Evolutionary conservation across 2,797 vertebrate species (phyloP).

Genomic region (Rhinichthys osculus): DNA sequence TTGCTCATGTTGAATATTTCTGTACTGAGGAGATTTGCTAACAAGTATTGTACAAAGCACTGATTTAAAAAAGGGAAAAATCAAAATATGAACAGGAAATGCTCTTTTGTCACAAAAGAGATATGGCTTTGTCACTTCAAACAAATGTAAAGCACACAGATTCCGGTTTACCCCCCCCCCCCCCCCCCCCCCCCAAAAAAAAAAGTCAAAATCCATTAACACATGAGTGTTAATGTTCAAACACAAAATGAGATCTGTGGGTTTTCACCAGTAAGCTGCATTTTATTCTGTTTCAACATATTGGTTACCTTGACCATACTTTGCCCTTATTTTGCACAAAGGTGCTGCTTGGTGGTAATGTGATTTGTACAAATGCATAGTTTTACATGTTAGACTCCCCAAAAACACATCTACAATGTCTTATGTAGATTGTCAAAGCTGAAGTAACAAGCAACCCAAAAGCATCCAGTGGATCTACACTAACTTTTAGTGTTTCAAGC

Average conservation of each 20-base stretch:
- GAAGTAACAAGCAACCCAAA: conserved; percentile 1
- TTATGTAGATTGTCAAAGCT: neutral
- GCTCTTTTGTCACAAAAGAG: conserved; percentile 82
- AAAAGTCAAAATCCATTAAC: conserved; percentile 49
- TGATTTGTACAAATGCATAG: conserved; percentile 65
- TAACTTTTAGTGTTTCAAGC: neutral
- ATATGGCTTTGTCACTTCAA: conserved; percentile 91
- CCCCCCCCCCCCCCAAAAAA: rapidly evolving
- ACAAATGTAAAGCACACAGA: conserved; percentile 63
- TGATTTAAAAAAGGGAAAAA: conserved; percentile 79
- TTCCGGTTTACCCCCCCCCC: neutral
- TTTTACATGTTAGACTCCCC: conserved; percentile 42
- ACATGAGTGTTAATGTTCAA: conserved; percentile 48
- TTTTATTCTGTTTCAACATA: conserved; percentile 28
- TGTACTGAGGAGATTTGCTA: conserved; percentile 89
- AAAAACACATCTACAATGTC: neutral
- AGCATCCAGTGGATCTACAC: neutral
- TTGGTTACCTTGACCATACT: conserved; percentile 26
- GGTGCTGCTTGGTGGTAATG: conserved; percentile 47
- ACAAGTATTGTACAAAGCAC: conserved; percentile 86
- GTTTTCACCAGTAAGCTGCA: conserved; percentile 29
- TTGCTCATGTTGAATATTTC: conserved; percentile 82
- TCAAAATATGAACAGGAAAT: conserved; percentile 77
- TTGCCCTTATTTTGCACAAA: conserved; percentile 51
- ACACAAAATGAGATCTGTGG: conserved; percentile 5